phyloP scores from a whole-genome alignment of 2,888 invertebrate genomes.

The Harpalus rubripes region DNA sequence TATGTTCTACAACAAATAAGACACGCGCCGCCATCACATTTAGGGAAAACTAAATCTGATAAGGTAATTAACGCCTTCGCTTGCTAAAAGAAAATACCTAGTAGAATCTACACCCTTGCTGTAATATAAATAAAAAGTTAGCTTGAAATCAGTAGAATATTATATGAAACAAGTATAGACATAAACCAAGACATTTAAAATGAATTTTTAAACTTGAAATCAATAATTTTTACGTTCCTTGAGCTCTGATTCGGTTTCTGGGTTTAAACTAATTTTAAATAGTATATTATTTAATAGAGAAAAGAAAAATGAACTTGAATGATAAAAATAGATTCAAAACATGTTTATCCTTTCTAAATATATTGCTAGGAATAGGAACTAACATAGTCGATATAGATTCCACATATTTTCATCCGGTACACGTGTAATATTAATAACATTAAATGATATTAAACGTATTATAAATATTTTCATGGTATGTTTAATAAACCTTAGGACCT shows the following conservation, averaged over 20 bases:
- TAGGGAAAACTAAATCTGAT: constrained; percentile 91
- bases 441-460: not conserved
- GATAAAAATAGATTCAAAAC: constrained; percentile 30
- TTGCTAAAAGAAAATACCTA: constrained; percentile 13
- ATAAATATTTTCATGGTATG: not conserved
- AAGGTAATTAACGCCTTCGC: constrained; percentile 81
- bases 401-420: not conserved
- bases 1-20: constrained; percentile 89
- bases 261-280: constrained; percentile 7
- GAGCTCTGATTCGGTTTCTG: not conserved
- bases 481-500: not conserved
- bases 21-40: constrained; percentile 92
- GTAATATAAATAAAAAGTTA: not conserved
- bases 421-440: not conserved
- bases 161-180: not conserved
- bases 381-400: constrained; percentile 19
- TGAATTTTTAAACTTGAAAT: constrained; percentile 11
- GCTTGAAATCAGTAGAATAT: not conserved
- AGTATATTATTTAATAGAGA: constrained; percentile 1
- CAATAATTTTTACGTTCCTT: not conserved
- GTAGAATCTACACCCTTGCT: constrained; percentile 6
- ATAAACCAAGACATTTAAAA: not conserved
- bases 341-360: constrained; percentile 36
- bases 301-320: not conserved
- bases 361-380: constrained; percentile 4